Evolutionary conservation across 92 coral and sea anemone species (phyloP).

Genomic region (Metridium senile): DNA sequence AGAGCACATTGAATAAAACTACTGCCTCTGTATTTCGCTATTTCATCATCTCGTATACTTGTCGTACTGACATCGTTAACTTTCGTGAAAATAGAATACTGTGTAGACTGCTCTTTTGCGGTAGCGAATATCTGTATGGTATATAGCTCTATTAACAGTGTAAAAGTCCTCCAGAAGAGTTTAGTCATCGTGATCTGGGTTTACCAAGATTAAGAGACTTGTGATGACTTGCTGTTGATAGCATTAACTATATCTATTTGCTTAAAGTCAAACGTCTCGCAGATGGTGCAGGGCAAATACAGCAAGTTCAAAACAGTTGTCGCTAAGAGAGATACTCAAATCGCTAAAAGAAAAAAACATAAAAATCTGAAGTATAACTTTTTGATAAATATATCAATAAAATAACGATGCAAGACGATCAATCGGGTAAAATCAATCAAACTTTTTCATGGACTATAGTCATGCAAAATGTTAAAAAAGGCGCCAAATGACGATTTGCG

Average conservation of each 20-base stretch:
- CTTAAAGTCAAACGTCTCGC: neutral
- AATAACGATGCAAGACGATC: too few species aligned
- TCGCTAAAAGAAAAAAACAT: too few species aligned
- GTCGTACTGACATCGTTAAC: neutral
- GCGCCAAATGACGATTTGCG: too few species aligned
- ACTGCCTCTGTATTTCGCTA: neutral
- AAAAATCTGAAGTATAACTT: too few species aligned
- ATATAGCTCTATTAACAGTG: neutral
- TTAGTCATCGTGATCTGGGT: neutral
- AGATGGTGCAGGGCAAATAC: too few species aligned
- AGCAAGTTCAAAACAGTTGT: too few species aligned
- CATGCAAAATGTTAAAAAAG: too few species aligned
- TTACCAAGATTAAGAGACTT: neutral
- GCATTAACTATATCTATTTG: neutral
- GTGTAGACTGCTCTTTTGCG: neutral
- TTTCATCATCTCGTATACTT: neutral
- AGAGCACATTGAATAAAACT: slow-evolving; percentile 17
- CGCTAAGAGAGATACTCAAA: too few species aligned
- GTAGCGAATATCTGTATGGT: neutral
- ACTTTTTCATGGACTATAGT: too few species aligned
- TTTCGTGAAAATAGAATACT: neutral
- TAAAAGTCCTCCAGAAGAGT: neutral
- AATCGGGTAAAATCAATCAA: too few species aligned
- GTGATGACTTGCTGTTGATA: neutral
- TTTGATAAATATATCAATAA: too few species aligned